Conservation (phyloP, 37 sponge, comb jelly and placozoan genomes). For the Tethya wilhelma region DNA sequence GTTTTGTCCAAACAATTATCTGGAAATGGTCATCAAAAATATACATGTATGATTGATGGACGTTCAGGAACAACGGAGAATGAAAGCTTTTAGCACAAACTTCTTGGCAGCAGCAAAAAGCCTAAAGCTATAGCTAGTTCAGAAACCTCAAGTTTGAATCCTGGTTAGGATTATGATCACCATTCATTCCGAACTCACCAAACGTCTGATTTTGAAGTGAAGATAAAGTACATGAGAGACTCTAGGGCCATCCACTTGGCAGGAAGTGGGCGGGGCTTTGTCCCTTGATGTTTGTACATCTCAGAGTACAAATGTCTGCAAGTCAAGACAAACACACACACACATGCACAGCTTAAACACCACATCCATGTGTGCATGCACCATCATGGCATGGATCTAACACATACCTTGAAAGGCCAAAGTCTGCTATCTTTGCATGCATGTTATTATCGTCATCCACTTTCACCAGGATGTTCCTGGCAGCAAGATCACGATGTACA, state of each 20-base stretch:
- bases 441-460: constrained; percentile 33
- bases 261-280: constrained; percentile 86
- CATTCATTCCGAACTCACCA: no score
- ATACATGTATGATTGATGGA: no score
- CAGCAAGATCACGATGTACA: constrained; percentile 89
- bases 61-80: no score
- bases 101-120: no score
- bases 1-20: neutral
- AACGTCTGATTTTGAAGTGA: constrained; percentile 79
- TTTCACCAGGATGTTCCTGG: constrained; percentile 81
- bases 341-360: neutral
- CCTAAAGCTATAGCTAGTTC: no score
- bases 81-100: no score
- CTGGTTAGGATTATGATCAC: no score
- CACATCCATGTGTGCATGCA: neutral
- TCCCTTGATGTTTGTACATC: constrained; percentile 71
- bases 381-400: neutral
- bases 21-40: no score
- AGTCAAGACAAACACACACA: neutral
- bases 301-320: constrained; percentile 81
- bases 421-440: constrained; percentile 82
- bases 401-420: constrained; percentile 82
- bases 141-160: no score
- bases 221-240: constrained; percentile 78
- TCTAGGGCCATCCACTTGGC: constrained; percentile 92